Evolutionary conservation across 2,888 invertebrate genomes (phyloP).

Genomic region (Erebia epiphron): DNA sequence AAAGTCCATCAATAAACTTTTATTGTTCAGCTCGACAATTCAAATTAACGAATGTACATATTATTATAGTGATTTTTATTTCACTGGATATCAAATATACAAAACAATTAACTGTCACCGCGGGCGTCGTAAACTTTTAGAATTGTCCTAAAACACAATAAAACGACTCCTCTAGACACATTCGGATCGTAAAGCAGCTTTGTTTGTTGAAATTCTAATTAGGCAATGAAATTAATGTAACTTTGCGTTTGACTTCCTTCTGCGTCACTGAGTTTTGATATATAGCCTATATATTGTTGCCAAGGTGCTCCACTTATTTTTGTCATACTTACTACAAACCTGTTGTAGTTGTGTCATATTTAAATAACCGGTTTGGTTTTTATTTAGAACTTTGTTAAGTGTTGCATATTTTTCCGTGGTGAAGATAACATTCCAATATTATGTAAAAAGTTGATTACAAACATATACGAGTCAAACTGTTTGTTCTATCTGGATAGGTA

Average conservation of each 20-base stretch:
- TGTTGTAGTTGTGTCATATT: not conserved
- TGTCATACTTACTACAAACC: not conserved
- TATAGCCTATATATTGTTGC: slow-evolving; percentile 1
- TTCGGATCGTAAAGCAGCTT: slow-evolving; percentile 26
- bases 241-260: slow-evolving; percentile 18
- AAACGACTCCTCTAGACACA: slow-evolving; percentile 23
- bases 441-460: too few relatives aligned
- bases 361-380: not conserved
- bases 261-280: slow-evolving; percentile 18
- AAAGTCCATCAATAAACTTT: slow-evolving; percentile 9
- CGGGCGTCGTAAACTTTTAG: slow-evolving; percentile 25
- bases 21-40: slow-evolving; percentile 11
- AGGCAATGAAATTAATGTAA: slow-evolving; percentile 38
- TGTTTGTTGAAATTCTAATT: slow-evolving; percentile 39
- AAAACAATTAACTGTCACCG: slow-evolving; percentile 29
- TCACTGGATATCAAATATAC: slow-evolving; percentile 26
- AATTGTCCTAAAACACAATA: slow-evolving; percentile 25
- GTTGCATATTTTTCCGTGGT: too few relatives aligned
- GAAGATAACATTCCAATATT: too few relatives aligned
- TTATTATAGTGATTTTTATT: slow-evolving; percentile 21
- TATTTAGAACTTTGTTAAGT: too few relatives aligned
- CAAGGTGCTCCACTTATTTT: not conserved
- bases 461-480: too few relatives aligned
- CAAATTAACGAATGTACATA: slow-evolving; percentile 23
- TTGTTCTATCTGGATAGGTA: too few relatives aligned